These are phyloP conservation scores for Branchipolynoe longqiensis DNA, from an alignment of 2,888 invertebrate species.

Conservation along the genomic window DNA sequence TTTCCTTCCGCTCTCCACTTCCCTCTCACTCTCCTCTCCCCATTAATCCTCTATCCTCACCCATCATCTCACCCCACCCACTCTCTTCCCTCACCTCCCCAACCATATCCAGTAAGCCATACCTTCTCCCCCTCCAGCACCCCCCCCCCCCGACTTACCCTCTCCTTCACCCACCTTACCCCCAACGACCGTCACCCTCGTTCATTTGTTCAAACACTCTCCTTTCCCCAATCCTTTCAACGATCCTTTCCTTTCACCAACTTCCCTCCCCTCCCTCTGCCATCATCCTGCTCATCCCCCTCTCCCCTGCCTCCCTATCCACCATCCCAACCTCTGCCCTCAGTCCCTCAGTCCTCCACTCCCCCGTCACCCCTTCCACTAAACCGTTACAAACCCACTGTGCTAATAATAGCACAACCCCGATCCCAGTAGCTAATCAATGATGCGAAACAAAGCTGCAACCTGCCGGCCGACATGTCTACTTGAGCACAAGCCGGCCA, in stretches of 20 bases:
- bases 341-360: neutral
- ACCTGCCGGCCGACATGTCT: too few relatives aligned
- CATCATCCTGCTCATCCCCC: neutral
- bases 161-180: neutral
- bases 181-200: neutral
- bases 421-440: constrained; percentile 20
- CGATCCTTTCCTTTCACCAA: neutral
- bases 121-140: neutral
- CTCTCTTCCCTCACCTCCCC: too few relatives aligned
- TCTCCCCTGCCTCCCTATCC: neutral
- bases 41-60: too few relatives aligned
- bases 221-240: neutral
- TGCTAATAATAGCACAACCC: neutral
- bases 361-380: neutral
- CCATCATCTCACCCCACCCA: too few relatives aligned
- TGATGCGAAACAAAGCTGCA: constrained; percentile 8
- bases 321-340: neutral
- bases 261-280: neutral
- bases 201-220: neutral
- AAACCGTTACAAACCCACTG: neutral
- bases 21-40: neutral
- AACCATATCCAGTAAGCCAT: neutral
- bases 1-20: neutral
- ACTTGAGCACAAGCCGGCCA: too few relatives aligned
- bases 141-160: neutral